Evolutionary conservation across 2,888 invertebrate species (phyloP), one percentile per base, ranked within the genome.

Genomic region (Melanostoma mellinum): DNA sequence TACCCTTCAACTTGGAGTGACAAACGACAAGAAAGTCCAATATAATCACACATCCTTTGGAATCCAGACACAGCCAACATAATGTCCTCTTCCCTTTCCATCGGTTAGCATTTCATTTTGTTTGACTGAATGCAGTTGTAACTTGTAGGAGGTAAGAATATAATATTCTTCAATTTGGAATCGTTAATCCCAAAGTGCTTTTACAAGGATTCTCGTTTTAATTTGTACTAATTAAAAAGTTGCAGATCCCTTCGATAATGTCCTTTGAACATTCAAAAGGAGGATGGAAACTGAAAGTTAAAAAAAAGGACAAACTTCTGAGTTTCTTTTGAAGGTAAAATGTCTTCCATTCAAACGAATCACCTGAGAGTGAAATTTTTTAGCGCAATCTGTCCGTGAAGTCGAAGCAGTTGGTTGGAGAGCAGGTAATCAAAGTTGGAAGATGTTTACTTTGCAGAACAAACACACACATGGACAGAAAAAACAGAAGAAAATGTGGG

Each of bases 221-320:
- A 74, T 79, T 78, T 84, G 73, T 79, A 65, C 82, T 84, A 84
- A 84, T 84, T 84, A 84, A 84, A 84, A 84, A 84, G 79, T 79
- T 79, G 74, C 82, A 79, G 79, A 84, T 84, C 74, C 79, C 46
- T 84, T 79, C 74, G 82, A 79, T 69, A 79, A 74, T 79, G 74
- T 79, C 82, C 74, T 79, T 53, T 65, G 61, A 75, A 75, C 35
- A 56, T 61, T 48, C 44, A 33, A 71, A 63, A 30, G 42, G 46
- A 32, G 35, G 60, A 44, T 20, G 35, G 55, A 52, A 73, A 48
- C 44, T 32, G 42, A 55, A 78, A 65, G 52, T 38, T 40, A 33
- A 32, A 40, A 61, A 61, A 60, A 53, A 52, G 76, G 69, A 84
- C 79, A 74, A 79, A 71, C 69, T 78, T 82, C 56, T 78, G 72